Conservation (phyloP, 2,888 invertebrate species). For the Papilio protenor region DNA sequence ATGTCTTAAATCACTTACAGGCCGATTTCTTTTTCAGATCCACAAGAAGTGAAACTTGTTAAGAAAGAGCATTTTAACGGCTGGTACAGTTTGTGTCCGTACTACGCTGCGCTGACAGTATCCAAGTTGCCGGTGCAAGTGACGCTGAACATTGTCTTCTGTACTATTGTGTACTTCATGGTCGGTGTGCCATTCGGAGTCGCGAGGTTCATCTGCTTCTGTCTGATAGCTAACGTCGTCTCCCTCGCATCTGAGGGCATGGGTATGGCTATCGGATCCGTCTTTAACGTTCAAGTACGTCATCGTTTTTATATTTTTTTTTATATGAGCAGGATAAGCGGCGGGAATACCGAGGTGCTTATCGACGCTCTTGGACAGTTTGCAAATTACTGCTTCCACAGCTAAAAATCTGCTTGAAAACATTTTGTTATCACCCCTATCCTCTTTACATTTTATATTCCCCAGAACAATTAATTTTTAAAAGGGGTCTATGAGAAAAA, state of each 20-base stretch:
- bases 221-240: conserved; percentile 87
- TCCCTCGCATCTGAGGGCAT: conserved; percentile 91
- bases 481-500: too few relatives aligned
- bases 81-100: conserved; percentile 87
- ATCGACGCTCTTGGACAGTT: too few relatives aligned
- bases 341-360: too few relatives aligned
- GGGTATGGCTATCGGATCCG: conserved; percentile 90
- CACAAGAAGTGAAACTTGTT: conserved; percentile 87
- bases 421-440: too few relatives aligned
- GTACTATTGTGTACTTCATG: conserved; percentile 86
- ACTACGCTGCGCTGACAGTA: conserved; percentile 86
- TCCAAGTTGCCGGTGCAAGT: conserved; percentile 86
- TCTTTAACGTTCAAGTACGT: conserved; percentile 87
- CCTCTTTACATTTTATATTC: too few relatives aligned
- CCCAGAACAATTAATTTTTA: too few relatives aligned
- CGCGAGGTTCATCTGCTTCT: conserved; percentile 87
- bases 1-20: neutral
- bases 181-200: conserved; percentile 88
- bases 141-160: conserved; percentile 84
- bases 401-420: too few relatives aligned
- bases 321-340: too few relatives aligned
- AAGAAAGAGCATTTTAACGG: conserved; percentile 89
- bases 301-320: neutral
- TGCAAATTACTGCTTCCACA: too few relatives aligned
- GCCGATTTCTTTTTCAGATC: conserved; percentile 78